Evolutionary conservation across 2,113 vertebrate species (phyloP).

Genomic region (Osmerus eperlanus): DNA sequence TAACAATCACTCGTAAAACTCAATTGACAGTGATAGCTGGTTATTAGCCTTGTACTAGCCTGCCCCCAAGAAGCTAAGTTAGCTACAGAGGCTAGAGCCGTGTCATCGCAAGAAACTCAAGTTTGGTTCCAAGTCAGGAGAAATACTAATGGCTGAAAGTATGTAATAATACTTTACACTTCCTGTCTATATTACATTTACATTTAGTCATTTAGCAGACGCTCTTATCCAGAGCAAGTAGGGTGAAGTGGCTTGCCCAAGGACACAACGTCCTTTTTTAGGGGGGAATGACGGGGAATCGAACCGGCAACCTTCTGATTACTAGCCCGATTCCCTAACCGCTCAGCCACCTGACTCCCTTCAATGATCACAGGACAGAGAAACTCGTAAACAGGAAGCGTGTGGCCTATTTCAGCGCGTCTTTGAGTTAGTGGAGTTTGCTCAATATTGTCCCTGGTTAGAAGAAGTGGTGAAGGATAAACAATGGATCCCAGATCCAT

Average conservation of each 20-base stretch:
- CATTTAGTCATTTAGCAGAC: no score
- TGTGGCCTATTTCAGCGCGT: background rate
- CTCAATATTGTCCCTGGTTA: conserved; percentile 42
- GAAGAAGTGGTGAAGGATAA: conserved; percentile 55
- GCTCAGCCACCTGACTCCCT: no score
- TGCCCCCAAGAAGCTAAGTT: background rate
- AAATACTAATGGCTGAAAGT: no score
- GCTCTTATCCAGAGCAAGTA: no score
- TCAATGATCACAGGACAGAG: no score
- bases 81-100: background rate
- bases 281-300: no score
- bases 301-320: no score
- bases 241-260: background rate
- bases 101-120: background rate
- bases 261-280: background rate
- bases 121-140: no score
- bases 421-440: conserved; percentile 23
- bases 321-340: no score
- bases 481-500: conserved; percentile 67
- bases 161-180: no score
- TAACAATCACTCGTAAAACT: conserved; percentile 53
- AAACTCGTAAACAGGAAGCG: background rate
- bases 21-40: conserved; percentile 47
- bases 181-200: no score
- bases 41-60: conserved; percentile 34